phyloP scores from a whole-genome alignment of 1,140 invertebrate species.

The Lepidurus apus region DNA sequence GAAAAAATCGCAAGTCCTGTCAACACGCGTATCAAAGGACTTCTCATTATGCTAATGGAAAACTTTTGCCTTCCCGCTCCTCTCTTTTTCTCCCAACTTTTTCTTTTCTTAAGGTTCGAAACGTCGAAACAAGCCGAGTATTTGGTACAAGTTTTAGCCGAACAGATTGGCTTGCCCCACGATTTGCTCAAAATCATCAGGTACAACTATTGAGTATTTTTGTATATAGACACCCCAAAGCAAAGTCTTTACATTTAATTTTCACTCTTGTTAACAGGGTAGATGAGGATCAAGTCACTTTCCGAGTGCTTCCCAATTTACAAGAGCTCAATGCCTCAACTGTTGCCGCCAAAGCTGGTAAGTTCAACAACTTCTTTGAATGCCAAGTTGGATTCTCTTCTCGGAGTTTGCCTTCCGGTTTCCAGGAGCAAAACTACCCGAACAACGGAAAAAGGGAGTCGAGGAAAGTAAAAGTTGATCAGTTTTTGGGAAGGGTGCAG shows the following conservation, averaged over 20 bases:
- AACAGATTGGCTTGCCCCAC: conserved; percentile 55
- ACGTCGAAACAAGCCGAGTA: conserved; percentile 54
- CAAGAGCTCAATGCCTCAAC: conserved; percentile 63
- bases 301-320: conserved; percentile 68
- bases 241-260: conserved; percentile 35
- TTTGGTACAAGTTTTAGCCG: conserved; percentile 54
- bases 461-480: not conserved
- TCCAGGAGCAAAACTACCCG: not conserved
- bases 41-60: conserved; percentile 27
- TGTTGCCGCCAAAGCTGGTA: conserved; percentile 65
- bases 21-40: conserved; percentile 28
- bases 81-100: not conserved
- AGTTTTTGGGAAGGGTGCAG: not conserved
- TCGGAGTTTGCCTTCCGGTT: not conserved
- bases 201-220: conserved; percentile 40
- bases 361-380: conserved; percentile 39
- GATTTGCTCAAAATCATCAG: conserved; percentile 50
- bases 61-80: conserved; percentile 23
- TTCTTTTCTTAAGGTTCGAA: conserved; percentile 42
- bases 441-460: not conserved
- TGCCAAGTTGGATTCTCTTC: conserved; percentile 17
- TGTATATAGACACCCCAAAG: conserved; percentile 15
- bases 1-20: conserved; percentile 1
- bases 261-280: conserved; percentile 51
- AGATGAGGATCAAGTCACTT: conserved; percentile 68